Conservation (phyloP, 2,113 vertebrate genomes). For the Fukomys damarensis region DNA sequence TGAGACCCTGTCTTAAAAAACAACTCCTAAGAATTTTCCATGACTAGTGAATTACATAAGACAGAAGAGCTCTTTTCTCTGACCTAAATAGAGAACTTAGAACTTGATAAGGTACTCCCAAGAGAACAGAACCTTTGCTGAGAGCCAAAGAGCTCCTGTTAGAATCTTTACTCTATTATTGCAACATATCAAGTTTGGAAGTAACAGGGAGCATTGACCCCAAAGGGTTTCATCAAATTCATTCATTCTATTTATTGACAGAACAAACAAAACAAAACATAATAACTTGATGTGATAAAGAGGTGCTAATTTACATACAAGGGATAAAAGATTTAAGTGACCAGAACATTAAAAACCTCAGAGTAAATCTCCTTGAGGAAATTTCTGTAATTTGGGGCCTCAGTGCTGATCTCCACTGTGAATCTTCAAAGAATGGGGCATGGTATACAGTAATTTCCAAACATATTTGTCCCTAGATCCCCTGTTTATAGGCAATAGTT, state of each 20-base stretch:
- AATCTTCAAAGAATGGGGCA: background rate
- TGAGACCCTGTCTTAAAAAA: too few species aligned
- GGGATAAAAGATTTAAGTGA: background rate
- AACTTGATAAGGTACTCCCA: background rate
- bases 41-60: background rate
- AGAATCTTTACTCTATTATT: background rate
- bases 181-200: background rate
- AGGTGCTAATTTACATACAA: background rate
- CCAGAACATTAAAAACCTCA: background rate
- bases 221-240: background rate
- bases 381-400: background rate
- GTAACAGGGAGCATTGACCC: accelerated
- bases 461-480: background rate
- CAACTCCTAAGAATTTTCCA: background rate
- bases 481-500: conserved; percentile 36
- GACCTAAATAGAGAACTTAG: background rate
- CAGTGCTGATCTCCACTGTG: background rate
- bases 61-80: background rate
- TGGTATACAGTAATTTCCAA: background rate
- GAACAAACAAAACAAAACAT: background rate
- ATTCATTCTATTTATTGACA: background rate
- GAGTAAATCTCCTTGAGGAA: background rate
- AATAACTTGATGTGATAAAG: background rate
- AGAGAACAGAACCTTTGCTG: background rate
- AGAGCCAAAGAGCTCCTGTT: background rate